Evolutionary conservation across 1,140 invertebrate genomes (phyloP).

Genomic region (Drusus annulatus): DNA sequence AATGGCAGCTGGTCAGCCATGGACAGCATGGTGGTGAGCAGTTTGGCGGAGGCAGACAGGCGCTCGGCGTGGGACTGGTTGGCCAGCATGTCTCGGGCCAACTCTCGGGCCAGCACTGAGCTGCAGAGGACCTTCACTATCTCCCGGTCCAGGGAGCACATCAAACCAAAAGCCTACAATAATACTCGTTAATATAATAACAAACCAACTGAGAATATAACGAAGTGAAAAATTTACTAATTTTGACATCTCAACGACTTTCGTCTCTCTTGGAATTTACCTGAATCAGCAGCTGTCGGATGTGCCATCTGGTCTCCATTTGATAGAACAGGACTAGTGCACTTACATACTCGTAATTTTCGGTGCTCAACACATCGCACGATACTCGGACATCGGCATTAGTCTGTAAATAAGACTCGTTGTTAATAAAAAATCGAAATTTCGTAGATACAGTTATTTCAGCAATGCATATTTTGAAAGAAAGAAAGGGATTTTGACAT

Average conservation of each 20-base stretch:
- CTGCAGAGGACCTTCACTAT: constrained; percentile 86
- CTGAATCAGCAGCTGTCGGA: constrained; percentile 82
- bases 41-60: constrained; percentile 81
- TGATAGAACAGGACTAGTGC: constrained; percentile 91
- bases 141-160: constrained; percentile 86
- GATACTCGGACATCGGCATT: constrained; percentile 88
- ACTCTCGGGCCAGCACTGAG: constrained; percentile 89
- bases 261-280: no score
- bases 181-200: background rate
- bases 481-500: no score
- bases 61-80: constrained; percentile 80
- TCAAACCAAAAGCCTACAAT: constrained; percentile 83
- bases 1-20: constrained; percentile 90
- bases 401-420: constrained; percentile 72
- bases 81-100: constrained; percentile 84
- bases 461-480: no score
- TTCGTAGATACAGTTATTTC: no score
- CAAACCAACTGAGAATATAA: no score
- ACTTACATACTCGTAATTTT: constrained; percentile 83
- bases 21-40: constrained; percentile 89
- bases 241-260: no score
- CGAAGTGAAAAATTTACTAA: no score
- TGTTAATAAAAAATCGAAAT: no score
- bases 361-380: constrained; percentile 81
- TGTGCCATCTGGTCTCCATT: constrained; percentile 90